Percentiles rank a stretch among this genome's conserved stretches.
Conservation (phyloP, 2,797 vertebrate genomes). For the Anisognathus igniventris region DNA sequence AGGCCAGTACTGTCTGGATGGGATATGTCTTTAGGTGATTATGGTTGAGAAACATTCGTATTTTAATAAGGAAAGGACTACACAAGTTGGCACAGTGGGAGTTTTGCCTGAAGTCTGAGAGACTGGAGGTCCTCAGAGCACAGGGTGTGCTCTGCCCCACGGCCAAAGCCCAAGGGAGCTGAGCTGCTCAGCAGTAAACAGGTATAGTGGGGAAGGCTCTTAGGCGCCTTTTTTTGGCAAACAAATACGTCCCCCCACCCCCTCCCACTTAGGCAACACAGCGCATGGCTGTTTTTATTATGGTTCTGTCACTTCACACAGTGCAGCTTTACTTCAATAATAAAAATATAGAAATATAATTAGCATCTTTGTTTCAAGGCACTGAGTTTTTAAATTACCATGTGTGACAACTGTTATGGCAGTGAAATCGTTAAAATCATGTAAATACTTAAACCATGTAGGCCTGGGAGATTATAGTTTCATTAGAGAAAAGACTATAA, state of each 20-base stretch:
- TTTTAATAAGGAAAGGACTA: not conserved
- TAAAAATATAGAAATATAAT: conserved; percentile 72
- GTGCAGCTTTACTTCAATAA: conserved; percentile 55
- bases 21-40: not conserved
- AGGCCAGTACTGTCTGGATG: too few relatives aligned
- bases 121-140: not conserved
- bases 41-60: not conserved
- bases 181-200: not conserved
- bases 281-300: conserved; percentile 27
- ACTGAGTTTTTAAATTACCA: conserved; percentile 64
- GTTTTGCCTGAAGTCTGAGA: not conserved
- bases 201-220: not conserved
- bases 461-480: conserved; percentile 85
- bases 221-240: not conserved
- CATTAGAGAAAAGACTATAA: conserved; percentile 86
- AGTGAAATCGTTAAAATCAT: conserved; percentile 80
- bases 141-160: not conserved
- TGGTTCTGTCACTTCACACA: conserved; percentile 13
- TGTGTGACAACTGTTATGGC: conserved; percentile 74
- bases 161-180: not conserved
- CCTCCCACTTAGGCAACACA: not conserved
- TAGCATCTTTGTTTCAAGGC: conserved; percentile 70
- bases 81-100: not conserved
- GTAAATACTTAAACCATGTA: conserved; percentile 79
- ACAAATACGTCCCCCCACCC: not conserved